These are phyloP conservation scores for Eugnorisma glareosa DNA, from an alignment of 2,888 invertebrate species.

Conservation along the genomic window DNA sequence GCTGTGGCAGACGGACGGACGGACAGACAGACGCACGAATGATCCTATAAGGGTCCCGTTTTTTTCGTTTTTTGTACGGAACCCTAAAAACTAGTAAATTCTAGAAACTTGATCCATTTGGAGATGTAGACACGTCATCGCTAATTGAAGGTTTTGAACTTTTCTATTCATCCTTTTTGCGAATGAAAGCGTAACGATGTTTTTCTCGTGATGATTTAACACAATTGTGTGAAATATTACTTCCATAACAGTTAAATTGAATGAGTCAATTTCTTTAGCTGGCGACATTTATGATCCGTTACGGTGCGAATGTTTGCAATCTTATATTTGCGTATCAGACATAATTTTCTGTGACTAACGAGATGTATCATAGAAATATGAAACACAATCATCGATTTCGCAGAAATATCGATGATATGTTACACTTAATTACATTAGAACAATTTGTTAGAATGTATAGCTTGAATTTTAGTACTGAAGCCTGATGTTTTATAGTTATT, in stretches of 20 bases:
- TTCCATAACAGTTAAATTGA: conserved; percentile 42
- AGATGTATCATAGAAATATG: conserved; percentile 68
- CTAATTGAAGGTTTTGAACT: conserved; percentile 6
- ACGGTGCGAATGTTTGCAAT: conserved; percentile 60
- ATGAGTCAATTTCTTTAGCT: conserved; percentile 65
- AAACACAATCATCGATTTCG: conserved; percentile 64
- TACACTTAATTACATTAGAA: conserved; percentile 20
- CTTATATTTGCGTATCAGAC: conserved; percentile 56
- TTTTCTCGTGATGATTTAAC: conserved; percentile 39
- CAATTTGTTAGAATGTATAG: conserved; percentile 26
- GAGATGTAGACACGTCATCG: background rate
- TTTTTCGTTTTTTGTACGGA: too few relatives aligned
- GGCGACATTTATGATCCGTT: conserved; percentile 49
- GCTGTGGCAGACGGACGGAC: too few relatives aligned
- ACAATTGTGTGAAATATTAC: conserved; percentile 48
- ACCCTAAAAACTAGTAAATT: background rate
- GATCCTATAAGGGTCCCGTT: too few relatives aligned
- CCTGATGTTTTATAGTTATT: conserved; percentile 21
- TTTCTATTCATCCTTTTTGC: background rate
- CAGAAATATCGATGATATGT: conserved; percentile 51
- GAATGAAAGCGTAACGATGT: conserved; percentile 4
- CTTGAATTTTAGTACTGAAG: conserved; percentile 21
- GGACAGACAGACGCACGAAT: too few relatives aligned
- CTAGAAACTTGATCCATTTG: background rate
- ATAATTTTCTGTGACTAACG: conserved; percentile 71